phyloP scores from a whole-genome alignment of 2,113 vertebrate species.

The Cyprinodon tularosa region DNA sequence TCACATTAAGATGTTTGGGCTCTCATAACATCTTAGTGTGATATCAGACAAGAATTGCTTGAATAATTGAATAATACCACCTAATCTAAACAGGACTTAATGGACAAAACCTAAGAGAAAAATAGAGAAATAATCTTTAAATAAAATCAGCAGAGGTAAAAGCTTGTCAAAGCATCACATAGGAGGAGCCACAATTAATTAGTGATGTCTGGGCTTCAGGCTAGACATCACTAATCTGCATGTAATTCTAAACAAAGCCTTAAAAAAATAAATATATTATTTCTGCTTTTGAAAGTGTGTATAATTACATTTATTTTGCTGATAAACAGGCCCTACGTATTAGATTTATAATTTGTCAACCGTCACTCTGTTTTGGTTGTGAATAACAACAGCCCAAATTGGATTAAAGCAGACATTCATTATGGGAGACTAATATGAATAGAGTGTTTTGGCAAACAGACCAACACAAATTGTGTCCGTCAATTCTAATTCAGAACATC shows the following conservation, averaged over 20 bases:
- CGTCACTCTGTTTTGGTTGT: background rate
- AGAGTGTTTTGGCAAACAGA: background rate
- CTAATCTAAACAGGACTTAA: background rate
- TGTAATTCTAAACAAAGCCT: background rate
- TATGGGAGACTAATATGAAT: background rate
- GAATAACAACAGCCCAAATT: slow-evolving; percentile 6
- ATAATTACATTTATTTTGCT: background rate
- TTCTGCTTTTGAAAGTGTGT: background rate
- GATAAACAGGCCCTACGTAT: background rate
- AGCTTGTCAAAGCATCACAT: background rate
- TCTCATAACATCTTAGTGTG: no score
- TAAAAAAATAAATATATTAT: background rate
- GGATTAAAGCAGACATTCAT: slow-evolving; percentile 1
- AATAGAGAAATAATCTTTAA: background rate
- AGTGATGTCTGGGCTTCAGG: background rate
- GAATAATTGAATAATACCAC: no score
- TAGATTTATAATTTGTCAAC: background rate
- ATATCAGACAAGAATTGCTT: no score
- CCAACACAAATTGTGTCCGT: background rate
- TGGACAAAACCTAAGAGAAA: background rate
- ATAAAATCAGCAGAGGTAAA: background rate
- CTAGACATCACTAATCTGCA: background rate
- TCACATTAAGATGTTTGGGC: no score
- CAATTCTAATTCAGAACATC: background rate
- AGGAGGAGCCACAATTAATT: background rate